These are phyloP conservation scores for Apaloderma vittatum DNA, from an alignment of 2,113 vertebrate species.

Conservation along the genomic window DNA sequence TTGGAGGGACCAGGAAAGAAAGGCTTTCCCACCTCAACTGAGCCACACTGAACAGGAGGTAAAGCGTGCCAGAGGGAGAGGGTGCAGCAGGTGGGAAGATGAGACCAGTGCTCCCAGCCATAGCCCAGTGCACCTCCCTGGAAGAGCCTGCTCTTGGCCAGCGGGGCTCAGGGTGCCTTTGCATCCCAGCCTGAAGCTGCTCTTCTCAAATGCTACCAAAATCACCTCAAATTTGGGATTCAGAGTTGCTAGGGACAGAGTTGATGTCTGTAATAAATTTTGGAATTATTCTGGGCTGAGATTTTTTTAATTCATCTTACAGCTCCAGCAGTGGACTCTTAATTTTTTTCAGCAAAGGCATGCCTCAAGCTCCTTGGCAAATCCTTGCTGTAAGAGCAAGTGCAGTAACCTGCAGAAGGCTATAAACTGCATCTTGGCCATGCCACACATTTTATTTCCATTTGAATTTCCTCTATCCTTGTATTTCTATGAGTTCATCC, in stretches of 20 bases:
- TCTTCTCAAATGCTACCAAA: not conserved
- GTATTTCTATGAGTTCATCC: not conserved
- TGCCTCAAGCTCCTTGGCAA: not conserved
- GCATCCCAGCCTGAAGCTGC: not conserved
- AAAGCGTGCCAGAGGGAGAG: not conserved
- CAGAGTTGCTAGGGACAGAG: not conserved
- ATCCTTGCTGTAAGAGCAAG: not conserved
- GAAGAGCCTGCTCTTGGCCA: not conserved
- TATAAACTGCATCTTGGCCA: not conserved
- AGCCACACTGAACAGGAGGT: fast-evolving
- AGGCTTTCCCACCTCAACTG: not conserved
- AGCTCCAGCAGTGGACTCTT: fast-evolving
- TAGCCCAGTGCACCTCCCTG: fast-evolving
- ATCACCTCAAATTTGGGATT: not conserved
- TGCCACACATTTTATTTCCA: not conserved
- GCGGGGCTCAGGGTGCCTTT: fast-evolving
- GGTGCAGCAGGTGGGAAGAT: not conserved
- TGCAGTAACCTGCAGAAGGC: not conserved
- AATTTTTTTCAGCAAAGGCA: not conserved
- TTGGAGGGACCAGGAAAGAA: not conserved
- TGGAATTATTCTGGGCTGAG: fast-evolving
- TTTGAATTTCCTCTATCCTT: not conserved
- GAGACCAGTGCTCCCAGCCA: not conserved
- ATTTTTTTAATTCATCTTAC: not conserved
- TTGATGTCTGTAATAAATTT: not conserved